phyloP scores from a whole-genome alignment of 1,140 invertebrate species.

The Ganaspis sp. region DNA sequence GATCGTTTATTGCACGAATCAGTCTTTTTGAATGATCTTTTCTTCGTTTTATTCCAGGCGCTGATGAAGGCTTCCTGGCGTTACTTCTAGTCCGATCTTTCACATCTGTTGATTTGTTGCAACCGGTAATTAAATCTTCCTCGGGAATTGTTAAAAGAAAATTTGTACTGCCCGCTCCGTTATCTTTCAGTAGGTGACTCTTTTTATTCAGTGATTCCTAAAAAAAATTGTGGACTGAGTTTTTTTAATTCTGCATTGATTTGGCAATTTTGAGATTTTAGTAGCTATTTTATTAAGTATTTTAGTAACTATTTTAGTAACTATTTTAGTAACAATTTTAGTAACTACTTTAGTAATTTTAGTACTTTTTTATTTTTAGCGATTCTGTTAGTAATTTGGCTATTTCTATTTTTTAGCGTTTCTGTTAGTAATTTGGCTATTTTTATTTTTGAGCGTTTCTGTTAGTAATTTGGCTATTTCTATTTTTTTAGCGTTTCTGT shows the following conservation, averaged over 20 bases:
- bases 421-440: no score
- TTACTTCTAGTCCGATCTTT: conserved; percentile 40
- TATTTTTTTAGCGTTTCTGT: no score
- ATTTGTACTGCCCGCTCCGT: conserved; percentile 46
- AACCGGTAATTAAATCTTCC: conserved; percentile 41
- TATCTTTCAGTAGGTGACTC: conserved; percentile 34
- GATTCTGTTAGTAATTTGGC: no score
- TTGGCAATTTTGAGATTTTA: conserved; percentile 34
- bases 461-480: no score
- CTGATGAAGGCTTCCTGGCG: conserved; percentile 55
- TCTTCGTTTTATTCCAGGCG: conserved; percentile 53
- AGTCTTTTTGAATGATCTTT: conserved; percentile 52
- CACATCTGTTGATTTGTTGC: conserved; percentile 44
- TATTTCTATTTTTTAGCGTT: no score
- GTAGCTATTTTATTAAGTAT: no score
- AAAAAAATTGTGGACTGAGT: conserved; percentile 13
- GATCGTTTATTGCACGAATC: conserved; percentile 44
- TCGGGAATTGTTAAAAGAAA: conserved; percentile 57
- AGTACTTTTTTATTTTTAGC: no score
- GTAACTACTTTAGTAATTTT: no score
- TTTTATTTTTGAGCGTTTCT: no score
- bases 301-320: no score
- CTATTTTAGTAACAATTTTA: no score
- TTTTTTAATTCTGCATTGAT: not conserved
- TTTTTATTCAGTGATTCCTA: conserved; percentile 36